A percentile compares a stretch with the other conserved stretches of the same genome.
These are phyloP conservation scores for Bradypodion pumilum DNA, from an alignment of 2,797 vertebrate species.

Conservation along the genomic window DNA sequence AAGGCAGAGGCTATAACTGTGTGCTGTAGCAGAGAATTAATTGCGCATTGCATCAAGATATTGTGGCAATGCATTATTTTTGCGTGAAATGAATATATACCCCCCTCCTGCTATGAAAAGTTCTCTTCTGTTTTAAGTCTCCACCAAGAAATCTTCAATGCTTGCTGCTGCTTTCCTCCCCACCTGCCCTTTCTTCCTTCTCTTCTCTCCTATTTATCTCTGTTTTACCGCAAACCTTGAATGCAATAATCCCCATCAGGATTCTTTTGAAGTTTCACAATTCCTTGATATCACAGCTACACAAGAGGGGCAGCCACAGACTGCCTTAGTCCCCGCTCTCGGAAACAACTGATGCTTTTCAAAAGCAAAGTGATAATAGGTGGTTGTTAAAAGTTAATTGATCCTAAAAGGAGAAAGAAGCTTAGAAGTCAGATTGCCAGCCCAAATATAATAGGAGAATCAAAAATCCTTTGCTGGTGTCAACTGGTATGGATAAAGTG, in stretches of 20 bases:
- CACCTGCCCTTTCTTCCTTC: not conserved
- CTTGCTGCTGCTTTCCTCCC: not conserved
- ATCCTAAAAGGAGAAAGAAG: constrained; percentile 31
- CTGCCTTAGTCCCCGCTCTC: not conserved
- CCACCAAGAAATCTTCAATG: not conserved
- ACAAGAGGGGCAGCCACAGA: not conserved
- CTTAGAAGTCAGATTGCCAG: constrained; percentile 22
- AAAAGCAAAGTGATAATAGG: constrained; percentile 41
- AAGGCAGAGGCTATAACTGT: no score
- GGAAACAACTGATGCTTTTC: constrained; percentile 18
- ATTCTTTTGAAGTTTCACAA: not conserved
- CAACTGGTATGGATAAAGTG: not conserved
- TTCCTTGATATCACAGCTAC: not conserved
- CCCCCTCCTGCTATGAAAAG: no score
- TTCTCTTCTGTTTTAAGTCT: no score
- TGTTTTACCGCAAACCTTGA: not conserved
- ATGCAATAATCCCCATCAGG: not conserved
- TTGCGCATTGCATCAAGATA: no score
- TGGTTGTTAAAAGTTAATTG: constrained; percentile 32
- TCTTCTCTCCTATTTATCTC: not conserved
- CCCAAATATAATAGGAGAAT: constrained; percentile 2
- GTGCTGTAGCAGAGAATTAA: no score
- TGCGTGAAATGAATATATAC: no score
- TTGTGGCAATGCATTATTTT: no score
- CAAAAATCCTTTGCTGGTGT: not conserved